phyloP scores from a whole-genome alignment of 2,888 invertebrate genomes.

The Rhamnusium bicolor region DNA sequence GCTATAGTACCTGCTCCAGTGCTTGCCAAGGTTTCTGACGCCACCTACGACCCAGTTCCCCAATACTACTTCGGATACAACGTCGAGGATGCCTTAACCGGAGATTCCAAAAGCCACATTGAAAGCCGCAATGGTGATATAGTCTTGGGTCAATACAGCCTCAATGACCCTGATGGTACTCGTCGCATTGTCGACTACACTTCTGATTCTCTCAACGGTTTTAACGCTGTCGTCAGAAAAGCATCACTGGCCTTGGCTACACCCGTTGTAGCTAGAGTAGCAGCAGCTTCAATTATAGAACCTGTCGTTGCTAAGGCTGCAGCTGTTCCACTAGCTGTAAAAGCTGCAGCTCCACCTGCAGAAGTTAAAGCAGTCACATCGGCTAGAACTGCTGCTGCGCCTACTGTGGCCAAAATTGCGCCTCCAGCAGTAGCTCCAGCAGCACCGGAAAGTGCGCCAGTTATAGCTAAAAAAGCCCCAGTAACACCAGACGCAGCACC shows the following conservation, averaged over 20 bases:
- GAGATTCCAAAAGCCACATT: constrained; percentile 76
- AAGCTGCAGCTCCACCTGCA: constrained; percentile 43
- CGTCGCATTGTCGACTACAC: constrained; percentile 78
- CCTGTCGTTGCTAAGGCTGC: constrained; percentile 54
- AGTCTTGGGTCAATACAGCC: constrained; percentile 77
- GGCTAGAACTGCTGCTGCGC: constrained; percentile 63
- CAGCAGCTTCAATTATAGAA: constrained; percentile 61
- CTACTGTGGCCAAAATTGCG: not conserved
- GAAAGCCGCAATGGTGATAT: constrained; percentile 78
- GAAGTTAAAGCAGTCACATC: constrained; percentile 45
- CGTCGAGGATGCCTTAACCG: constrained; percentile 74
- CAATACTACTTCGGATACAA: constrained; percentile 75
- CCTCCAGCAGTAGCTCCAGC: not conserved
- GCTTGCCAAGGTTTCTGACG: constrained; percentile 50
- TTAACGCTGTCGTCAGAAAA: constrained; percentile 79
- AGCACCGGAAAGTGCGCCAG: not conserved
- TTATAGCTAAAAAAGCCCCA: not conserved
- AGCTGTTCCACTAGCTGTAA: constrained; percentile 68
- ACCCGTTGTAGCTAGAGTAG: constrained; percentile 50
- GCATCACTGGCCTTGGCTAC: constrained; percentile 73
- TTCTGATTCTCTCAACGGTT: constrained; percentile 79
- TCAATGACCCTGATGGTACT: constrained; percentile 79
- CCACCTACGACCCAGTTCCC: constrained; percentile 66
- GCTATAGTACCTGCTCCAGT: constrained; percentile 14
- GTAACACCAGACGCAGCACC: not conserved